Evolutionary conservation across 2,888 invertebrate genomes (phyloP), one percentile per base, ranked within the genome.

Genomic region (Brachypalpus laphriformis): DNA sequence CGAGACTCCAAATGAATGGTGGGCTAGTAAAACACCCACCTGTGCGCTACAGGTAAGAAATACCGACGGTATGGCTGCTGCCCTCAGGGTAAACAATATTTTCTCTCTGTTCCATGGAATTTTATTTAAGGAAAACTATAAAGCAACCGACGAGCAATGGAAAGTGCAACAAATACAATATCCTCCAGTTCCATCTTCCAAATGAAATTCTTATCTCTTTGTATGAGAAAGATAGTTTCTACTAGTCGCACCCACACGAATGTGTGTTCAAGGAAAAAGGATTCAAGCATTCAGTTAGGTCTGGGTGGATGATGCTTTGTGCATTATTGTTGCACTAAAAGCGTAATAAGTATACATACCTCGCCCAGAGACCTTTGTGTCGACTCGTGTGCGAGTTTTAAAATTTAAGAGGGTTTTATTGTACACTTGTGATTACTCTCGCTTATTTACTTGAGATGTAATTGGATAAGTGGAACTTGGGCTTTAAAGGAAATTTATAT

Each of bases 181-280:
- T 47, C 16, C 47, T n/a, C 16, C 14, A 20, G 6, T 11, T 51
- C 28, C 65, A 66, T 65, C 18, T 65, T 65, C 16, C 34, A 66
- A 66, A 57, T 75, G 75, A 75, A 57, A 65, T 65, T 74, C 63
- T 28, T 57, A 57, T 75, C 65, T 63, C 45, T 54, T 22, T 54
- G 63, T 45, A 45, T 6, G 31, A 11, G 34, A 3, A 28, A 56
- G 47, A 37, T 25, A 8, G 34, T 54, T 54, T 68, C 25, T 51
- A 25, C 45, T 14, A n/a, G n/a, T n/a, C n/a, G n/a, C n/a, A 28
- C 9, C 18, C 18, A 37, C 0, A 51, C 7, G 14, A 66, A 34
- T 16, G 14, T 16, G 14, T 31, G n/a, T n/a, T n/a, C n/a, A n/a
- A n/a, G 61, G 5, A 28, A 25, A 8, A 22, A 49, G n/a, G 11